A percentile compares a stretch with the other conserved stretches of the same genome.
phyloP scores from a whole-genome alignment of 1,140 invertebrate species.

The Ephestia elutella region DNA sequence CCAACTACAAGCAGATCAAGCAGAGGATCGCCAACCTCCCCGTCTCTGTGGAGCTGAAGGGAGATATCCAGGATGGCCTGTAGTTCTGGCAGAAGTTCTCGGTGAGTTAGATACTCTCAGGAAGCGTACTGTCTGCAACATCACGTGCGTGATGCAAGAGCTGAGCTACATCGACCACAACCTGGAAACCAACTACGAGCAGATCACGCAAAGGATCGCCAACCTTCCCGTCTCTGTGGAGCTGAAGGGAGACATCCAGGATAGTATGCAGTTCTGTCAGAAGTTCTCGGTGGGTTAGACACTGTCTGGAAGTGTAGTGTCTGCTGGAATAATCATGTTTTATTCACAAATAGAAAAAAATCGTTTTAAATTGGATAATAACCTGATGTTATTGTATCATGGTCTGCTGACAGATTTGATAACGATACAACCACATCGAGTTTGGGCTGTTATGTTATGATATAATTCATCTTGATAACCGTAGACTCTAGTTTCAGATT shows the following conservation, averaged over 20 bases:
- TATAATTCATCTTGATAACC: too few species aligned
- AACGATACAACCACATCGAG: too few species aligned
- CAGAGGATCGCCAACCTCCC: constrained; percentile 76
- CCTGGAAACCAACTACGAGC: constrained; percentile 78
- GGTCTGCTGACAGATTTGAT: too few species aligned
- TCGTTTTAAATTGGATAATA: too few species aligned
- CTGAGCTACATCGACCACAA: constrained; percentile 79
- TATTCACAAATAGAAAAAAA: too few species aligned
- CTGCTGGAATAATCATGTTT: too few species aligned
- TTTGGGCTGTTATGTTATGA: too few species aligned
- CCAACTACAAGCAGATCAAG: constrained; percentile 77
- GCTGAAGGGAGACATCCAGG: constrained; percentile 77
- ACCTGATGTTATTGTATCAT: too few species aligned
- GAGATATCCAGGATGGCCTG: constrained; percentile 78
- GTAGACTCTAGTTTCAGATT: too few species aligned
- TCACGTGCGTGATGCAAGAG: constrained; percentile 81
- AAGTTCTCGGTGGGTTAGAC: constrained; percentile 76
- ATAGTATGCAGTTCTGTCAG: constrained; percentile 78
- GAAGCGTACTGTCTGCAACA: too few species aligned
- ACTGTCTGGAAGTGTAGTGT: neutral
- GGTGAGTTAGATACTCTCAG: too few species aligned
- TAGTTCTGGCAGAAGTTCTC: constrained; percentile 80
- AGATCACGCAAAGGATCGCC: constrained; percentile 76
- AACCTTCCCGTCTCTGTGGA: constrained; percentile 76
- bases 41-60: constrained; percentile 75